Conservation (phyloP, 1,140 invertebrate species). For the Hermetia illucens region DNA sequence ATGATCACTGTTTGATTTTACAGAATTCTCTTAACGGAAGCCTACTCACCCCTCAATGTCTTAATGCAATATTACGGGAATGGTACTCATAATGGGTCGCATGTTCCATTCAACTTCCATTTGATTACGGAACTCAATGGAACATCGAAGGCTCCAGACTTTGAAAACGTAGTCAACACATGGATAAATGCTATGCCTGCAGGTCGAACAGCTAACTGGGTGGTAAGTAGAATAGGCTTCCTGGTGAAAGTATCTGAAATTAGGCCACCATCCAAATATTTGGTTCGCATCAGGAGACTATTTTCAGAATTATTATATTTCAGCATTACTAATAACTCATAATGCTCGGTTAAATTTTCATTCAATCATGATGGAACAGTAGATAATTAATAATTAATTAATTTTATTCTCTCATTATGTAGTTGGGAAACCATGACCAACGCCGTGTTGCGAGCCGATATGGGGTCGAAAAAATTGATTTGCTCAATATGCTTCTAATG, state of each 20-base stretch:
- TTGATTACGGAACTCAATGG: constrained; percentile 35
- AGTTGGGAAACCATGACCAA: constrained; percentile 53
- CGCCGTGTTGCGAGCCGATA: constrained; percentile 40
- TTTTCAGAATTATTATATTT: too few species aligned
- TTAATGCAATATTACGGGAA: constrained; percentile 46
- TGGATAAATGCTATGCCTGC: constrained; percentile 43
- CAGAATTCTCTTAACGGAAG: constrained; percentile 46
- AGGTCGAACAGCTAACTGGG: constrained; percentile 39
- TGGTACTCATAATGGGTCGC: constrained; percentile 36
- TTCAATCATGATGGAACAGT: too few species aligned
- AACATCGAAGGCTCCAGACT: constrained; percentile 36
- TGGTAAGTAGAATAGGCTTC: constrained; percentile 34
- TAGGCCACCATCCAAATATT: too few species aligned
- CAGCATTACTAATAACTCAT: too few species aligned
- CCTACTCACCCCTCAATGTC: constrained; percentile 36
- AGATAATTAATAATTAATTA: too few species aligned
- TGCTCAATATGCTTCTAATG: constrained; percentile 49
- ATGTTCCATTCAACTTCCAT: constrained; percentile 50
- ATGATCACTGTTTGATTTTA: too few species aligned
- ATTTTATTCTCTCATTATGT: too few species aligned
- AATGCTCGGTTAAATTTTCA: too few species aligned
- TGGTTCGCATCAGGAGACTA: too few species aligned
- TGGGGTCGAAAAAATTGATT: constrained; percentile 43
- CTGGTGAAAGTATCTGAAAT: too few species aligned
- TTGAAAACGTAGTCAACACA: constrained; percentile 34